Conservation (phyloP, 1,140 invertebrate genomes). For the Sarcophaga bullata region DNA sequence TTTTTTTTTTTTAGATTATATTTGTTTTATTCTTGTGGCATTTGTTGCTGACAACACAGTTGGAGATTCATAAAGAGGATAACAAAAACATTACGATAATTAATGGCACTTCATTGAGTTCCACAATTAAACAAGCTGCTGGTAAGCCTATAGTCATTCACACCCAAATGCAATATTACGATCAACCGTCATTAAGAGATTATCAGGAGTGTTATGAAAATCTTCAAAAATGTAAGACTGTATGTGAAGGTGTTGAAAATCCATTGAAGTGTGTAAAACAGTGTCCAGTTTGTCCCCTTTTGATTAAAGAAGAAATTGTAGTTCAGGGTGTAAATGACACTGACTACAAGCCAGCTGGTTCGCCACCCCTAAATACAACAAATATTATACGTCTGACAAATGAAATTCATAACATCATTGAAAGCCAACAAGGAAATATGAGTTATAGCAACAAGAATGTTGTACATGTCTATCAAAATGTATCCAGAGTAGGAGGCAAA, state of each 20-base stretch:
- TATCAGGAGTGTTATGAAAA: conserved; percentile 55
- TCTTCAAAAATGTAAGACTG: conserved; percentile 47
- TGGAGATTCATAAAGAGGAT: too few relatives aligned
- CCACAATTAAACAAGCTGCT: neutral
- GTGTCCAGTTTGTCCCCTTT: conserved; percentile 55
- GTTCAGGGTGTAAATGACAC: conserved; percentile 61
- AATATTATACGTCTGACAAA: conserved; percentile 59
- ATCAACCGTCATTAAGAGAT: conserved; percentile 54
- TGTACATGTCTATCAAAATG: conserved; percentile 54
- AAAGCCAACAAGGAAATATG: conserved; percentile 49
- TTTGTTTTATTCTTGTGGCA: too few relatives aligned
- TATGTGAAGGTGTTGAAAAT: conserved; percentile 30
- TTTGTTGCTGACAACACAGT: too few relatives aligned
- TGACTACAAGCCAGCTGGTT: conserved; percentile 36
- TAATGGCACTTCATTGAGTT: neutral
- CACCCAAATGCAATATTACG: conserved; percentile 56
- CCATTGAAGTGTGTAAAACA: conserved; percentile 43
- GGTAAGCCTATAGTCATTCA: conserved; percentile 52
- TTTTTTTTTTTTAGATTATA: too few relatives aligned
- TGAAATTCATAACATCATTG: conserved; percentile 57
- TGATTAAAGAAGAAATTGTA: conserved; percentile 52
- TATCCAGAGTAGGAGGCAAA: conserved; percentile 55
- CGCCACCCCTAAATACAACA: conserved; percentile 51
- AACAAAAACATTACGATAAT: neutral
- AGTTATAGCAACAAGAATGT: conserved; percentile 51